These are phyloP conservation scores for Alviniconcha strummeri DNA, from an alignment of 2,888 invertebrate species.

Conservation along the genomic window DNA sequence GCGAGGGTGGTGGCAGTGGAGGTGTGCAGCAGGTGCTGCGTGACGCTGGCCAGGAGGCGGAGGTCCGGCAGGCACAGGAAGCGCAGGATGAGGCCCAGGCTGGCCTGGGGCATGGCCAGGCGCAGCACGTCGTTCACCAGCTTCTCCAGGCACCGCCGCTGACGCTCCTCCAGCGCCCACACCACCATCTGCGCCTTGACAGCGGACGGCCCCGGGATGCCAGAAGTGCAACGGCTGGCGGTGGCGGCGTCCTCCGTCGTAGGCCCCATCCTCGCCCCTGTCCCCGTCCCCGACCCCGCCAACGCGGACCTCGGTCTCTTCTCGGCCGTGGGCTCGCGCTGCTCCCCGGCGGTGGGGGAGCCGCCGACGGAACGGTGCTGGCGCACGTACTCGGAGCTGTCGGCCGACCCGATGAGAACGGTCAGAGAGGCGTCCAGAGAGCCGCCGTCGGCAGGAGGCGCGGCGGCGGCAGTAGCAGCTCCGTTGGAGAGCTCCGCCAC, in stretches of 20 bases:
- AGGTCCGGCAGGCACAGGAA: constrained; percentile 24
- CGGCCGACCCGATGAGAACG: no score
- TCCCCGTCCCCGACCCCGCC: no score
- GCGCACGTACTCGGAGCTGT: no score
- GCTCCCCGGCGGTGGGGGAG: no score
- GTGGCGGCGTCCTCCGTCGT: background rate
- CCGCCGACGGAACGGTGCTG: no score
- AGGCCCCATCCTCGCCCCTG: background rate
- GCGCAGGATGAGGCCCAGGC: background rate
- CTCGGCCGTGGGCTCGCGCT: no score
- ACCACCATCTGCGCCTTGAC: background rate
- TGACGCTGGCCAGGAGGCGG: constrained; percentile 12
- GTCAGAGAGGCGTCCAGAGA: no score
- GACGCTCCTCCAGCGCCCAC: constrained; percentile 24
- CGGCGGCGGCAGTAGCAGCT: no score
- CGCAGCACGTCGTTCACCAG: constrained; percentile 18
- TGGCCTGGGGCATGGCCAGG: constrained; percentile 15
- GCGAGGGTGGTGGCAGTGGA: background rate
- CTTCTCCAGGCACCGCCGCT: constrained; percentile 18
- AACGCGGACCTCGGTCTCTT: no score
- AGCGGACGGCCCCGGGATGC: background rate
- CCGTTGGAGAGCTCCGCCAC: no score
- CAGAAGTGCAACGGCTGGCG: background rate
- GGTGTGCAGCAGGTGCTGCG: constrained; percentile 12
- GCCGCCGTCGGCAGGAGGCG: no score